A percentile compares a stretch with the other conserved stretches of the same genome.
Evolutionary conservation across 2,113 vertebrate species (phyloP).

Genomic region (Periophthalmodon schlosseri): DNA sequence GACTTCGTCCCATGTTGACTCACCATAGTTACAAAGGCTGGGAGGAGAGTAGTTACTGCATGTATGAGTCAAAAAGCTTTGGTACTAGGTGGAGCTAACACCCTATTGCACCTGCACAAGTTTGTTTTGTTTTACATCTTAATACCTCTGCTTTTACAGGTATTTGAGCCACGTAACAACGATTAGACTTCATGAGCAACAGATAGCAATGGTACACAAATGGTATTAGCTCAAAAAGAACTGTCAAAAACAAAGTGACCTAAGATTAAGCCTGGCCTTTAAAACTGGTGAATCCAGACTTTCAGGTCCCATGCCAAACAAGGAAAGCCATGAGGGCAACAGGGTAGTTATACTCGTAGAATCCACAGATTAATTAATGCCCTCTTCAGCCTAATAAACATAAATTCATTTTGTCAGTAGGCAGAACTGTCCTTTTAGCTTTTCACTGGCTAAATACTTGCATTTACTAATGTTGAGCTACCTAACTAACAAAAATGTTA

Average conservation of each 20-base stretch:
- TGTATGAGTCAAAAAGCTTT: constrained; percentile 27
- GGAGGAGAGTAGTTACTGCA: constrained; percentile 46
- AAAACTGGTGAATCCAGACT: constrained; percentile 40
- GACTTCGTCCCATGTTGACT: constrained; percentile 61
- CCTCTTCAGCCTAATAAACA: background rate
- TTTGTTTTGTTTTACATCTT: constrained; percentile 4
- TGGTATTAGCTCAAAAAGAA: background rate
- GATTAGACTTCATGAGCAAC: background rate
- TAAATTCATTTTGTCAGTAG: background rate
- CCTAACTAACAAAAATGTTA: background rate
- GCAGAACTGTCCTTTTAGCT: too few relatives aligned
- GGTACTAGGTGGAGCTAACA: constrained; percentile 28
- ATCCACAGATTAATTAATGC: background rate
- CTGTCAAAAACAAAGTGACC: constrained; percentile 1
- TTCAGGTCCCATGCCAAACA: constrained; percentile 33
- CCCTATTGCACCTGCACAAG: background rate
- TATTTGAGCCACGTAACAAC: background rate
- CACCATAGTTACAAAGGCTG: constrained; percentile 43
- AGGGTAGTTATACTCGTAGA: constrained; percentile 15
- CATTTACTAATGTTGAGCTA: background rate
- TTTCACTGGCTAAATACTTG: background rate
- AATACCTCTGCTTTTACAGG: background rate
- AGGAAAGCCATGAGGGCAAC: constrained; percentile 15
- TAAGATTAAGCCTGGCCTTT: background rate
- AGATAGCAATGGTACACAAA: background rate